Evolutionary conservation across 2,113 vertebrate species (phyloP), one percentile per base, ranked within the genome.

Genomic region (Muscicapa adusta): DNA sequence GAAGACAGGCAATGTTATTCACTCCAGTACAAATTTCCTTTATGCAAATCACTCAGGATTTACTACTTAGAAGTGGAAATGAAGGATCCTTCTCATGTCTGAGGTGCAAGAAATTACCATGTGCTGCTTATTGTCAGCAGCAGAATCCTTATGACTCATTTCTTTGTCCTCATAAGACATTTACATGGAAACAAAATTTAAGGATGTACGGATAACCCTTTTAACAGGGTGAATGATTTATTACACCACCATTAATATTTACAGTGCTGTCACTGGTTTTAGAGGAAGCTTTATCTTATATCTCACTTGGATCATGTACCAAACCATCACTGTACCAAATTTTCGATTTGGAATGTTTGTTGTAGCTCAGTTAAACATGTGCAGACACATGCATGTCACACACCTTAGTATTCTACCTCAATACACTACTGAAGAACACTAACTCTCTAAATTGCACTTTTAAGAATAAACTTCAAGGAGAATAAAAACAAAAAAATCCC

Each of bases 261-360:
- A 71, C 23, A 65, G 31, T 18, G 18, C 28, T 75, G 48, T 34
- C 60, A 50, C 61, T 89, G n/a, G 28, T 36, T 81, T 81, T 60
- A 84, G 43, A 78, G 36, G 3, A 74, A 56, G 18, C 17, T 63
- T 77, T 60, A 50, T 12, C 66, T 45, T 80, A 4, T 29, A 45
- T 72, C 62, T 79, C 84, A 93, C 25, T 40, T 63, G 12, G 36
- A 71, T 72, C 5, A 6, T 14, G 22, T 24, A 50, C 48, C 48
- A 50, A 50, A 50, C 48, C 48, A 26, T 14, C 48, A 78, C 24
- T 48, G 8, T 18, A 71, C 9, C 0, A 0, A 34, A 18, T 60
- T 77, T 84, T 45, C 14, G 26, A 6, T 57, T 77, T 7, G 2
- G 28, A 89, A 12, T 45, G 74, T 63, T 74, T 80, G 24, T 14